A percentile compares a stretch with the other conserved stretches of the same genome.
Evolutionary conservation across 2,888 invertebrate genomes (phyloP).

Genomic region (Zygothrica quintamaculata): DNA sequence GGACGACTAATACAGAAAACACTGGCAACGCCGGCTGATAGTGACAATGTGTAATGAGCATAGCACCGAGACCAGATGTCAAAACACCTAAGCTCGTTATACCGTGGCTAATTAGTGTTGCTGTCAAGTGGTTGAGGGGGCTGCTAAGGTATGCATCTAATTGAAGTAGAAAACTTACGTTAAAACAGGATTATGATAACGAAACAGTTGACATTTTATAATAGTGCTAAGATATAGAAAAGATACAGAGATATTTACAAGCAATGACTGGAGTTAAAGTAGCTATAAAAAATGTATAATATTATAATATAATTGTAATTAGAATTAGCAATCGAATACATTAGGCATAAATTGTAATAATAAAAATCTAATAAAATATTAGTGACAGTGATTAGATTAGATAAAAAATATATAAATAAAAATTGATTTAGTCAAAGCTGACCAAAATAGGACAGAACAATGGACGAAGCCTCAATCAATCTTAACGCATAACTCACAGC

Average conservation of each 20-base stretch:
- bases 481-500: conserved; percentile 29
- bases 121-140: conserved; percentile 28
- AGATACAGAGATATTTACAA: too few species aligned
- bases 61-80: conserved; percentile 43
- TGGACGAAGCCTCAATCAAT: conserved; percentile 1
- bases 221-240: not conserved
- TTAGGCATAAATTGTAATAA: too few species aligned
- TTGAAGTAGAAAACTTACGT: conserved; percentile 36
- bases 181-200: conserved; percentile 40
- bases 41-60: conserved; percentile 24
- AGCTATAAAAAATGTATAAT: too few species aligned
- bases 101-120: conserved; percentile 48
- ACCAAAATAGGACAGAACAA: conserved; percentile 1
- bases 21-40: conserved; percentile 4
- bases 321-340: too few species aligned
- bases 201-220: conserved; percentile 3
- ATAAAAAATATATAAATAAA: too few species aligned
- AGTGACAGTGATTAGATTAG: too few species aligned
- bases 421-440: conserved; percentile 14
- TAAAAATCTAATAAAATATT: too few species aligned
- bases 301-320: too few species aligned
- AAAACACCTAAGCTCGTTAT: conserved; percentile 44
- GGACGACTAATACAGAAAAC: not conserved
- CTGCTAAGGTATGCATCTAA: conserved; percentile 37
- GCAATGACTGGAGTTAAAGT: too few species aligned